Percentiles rank a stretch among this genome's conserved stretches.
Conservation (phyloP, 2,888 invertebrate species). For the Torymus auratus region DNA sequence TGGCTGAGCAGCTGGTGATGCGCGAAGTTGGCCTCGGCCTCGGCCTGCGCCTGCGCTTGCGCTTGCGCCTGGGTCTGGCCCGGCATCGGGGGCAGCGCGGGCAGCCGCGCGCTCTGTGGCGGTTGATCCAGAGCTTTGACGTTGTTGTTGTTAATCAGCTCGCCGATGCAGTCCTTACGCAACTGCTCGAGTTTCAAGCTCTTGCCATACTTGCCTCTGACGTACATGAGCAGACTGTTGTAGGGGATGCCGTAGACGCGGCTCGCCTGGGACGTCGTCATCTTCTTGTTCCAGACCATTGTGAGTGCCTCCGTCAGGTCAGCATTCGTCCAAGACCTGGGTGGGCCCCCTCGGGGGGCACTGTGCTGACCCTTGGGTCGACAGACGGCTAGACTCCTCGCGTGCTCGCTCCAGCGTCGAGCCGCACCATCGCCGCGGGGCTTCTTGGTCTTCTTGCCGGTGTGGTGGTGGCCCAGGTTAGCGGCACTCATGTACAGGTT, state of each 20-base stretch:
- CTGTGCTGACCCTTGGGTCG: slow-evolving; percentile 94
- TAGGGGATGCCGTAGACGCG: slow-evolving; percentile 95
- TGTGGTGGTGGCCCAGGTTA: slow-evolving; percentile 64
- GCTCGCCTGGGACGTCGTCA: slow-evolving; percentile 95
- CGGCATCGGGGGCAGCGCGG: slow-evolving; percentile 60
- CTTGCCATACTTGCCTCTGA: slow-evolving; percentile 94
- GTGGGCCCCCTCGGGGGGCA: slow-evolving; percentile 92
- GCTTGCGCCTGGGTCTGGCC: slow-evolving; percentile 49
- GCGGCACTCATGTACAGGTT: slow-evolving; percentile 67
- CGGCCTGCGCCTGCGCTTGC: slow-evolving; percentile 67
- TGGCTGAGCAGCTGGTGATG: slow-evolving; percentile 71
- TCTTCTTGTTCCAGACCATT: slow-evolving; percentile 97
- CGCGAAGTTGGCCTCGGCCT: slow-evolving; percentile 66
- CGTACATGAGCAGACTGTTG: slow-evolving; percentile 94
- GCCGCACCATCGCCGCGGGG: slow-evolving; percentile 67
- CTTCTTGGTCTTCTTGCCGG: slow-evolving; percentile 71
- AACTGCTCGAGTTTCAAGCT: slow-evolving; percentile 92
- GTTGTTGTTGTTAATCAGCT: slow-evolving; percentile 81
- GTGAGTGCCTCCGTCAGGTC: slow-evolving; percentile 93
- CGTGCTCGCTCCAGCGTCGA: slow-evolving; percentile 72
- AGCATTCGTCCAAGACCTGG: slow-evolving; percentile 94
- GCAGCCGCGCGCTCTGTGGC: slow-evolving; percentile 30
- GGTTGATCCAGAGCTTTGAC: slow-evolving; percentile 78
- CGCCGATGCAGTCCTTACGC: slow-evolving; percentile 90
- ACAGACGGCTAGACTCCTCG: slow-evolving; percentile 80